A percentile compares a stretch with the other conserved stretches of the same genome.
These are phyloP conservation scores for Todiramphus saurophagus DNA, from an alignment of 2,113 vertebrate species.

Conservation along the genomic window DNA sequence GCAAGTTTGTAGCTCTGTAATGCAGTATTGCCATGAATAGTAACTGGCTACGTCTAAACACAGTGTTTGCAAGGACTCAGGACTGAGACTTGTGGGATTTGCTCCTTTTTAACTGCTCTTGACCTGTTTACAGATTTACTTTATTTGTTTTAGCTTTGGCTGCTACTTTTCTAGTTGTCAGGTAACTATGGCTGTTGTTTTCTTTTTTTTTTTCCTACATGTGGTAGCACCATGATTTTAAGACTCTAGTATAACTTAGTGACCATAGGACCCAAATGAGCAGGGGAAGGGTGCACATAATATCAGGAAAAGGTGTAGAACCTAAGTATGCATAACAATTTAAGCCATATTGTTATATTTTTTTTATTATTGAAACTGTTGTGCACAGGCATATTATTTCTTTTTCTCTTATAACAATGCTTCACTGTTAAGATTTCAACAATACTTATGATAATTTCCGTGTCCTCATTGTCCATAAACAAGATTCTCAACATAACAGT, in stretches of 20 bases:
- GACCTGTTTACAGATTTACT: background rate
- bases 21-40: background rate
- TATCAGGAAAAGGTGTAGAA: background rate
- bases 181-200: background rate
- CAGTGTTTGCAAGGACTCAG: background rate
- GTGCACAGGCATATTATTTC: background rate
- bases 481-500: background rate
- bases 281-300: background rate
- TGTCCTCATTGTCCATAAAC: background rate
- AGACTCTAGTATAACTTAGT: background rate
- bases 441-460: background rate
- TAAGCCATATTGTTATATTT: fast-evolving
- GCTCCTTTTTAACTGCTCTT: background rate
- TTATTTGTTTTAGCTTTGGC: background rate
- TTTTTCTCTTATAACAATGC: background rate
- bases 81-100: background rate
- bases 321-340: background rate
- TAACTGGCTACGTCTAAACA: background rate
- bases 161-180: background rate
- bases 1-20: background rate
- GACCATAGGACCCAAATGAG: background rate
- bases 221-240: background rate
- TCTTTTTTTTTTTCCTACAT: background rate
- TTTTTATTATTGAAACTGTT: background rate
- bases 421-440: background rate